Base-by-base conservation (phyloP, 2,113 vertebrate genomes). In the Uropsilus gracilis region DNA sequence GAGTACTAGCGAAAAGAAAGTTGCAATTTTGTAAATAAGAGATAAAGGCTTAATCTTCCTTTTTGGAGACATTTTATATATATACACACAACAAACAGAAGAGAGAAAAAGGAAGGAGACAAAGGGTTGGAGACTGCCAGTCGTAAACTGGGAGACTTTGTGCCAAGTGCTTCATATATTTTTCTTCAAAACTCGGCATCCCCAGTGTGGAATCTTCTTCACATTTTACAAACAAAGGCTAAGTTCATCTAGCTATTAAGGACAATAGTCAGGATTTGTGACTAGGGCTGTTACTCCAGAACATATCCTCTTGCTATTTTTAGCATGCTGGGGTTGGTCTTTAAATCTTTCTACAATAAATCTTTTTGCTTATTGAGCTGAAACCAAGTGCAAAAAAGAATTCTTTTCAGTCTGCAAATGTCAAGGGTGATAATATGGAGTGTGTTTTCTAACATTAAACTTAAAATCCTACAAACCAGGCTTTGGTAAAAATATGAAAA, bases 401-500 rank as follows among this genome's bases (percentile, higher is more conserved):
- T 48, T 92, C 95, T 73, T 94, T 97, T 94, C 77, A 95, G 77
- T 57, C 68, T 89, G 78, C n/a, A 96, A 97, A 96, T 95, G 97
- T 95, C 97, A 97, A 95, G 94, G 78, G 77, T 91, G 78, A 96
- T 75, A 69, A 64, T 59, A 57, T 66, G 26, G 37, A 57, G 55
- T 63, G 66, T 57, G 42, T 46, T 87, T 50, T 69, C n/a, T 66
- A 71, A 20, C 44, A 82, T 3, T 34, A n/a, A 80, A 72, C 28
- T 81, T 68, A 72, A 80, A 66, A 83, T 89, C 39, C 63, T 86
- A 53, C 46, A 93, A 50, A 6, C 77, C 32, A 39, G 90, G 37
- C 72, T 90, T 93, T 77, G 77, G 34, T 6, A 76, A 75, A 86
- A 93, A 77, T 48, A 90, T 3, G 42, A 66, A 20, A 39, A 86